phyloP scores from a whole-genome alignment of 2,888 invertebrate species.

The Pteria penguin region DNA sequence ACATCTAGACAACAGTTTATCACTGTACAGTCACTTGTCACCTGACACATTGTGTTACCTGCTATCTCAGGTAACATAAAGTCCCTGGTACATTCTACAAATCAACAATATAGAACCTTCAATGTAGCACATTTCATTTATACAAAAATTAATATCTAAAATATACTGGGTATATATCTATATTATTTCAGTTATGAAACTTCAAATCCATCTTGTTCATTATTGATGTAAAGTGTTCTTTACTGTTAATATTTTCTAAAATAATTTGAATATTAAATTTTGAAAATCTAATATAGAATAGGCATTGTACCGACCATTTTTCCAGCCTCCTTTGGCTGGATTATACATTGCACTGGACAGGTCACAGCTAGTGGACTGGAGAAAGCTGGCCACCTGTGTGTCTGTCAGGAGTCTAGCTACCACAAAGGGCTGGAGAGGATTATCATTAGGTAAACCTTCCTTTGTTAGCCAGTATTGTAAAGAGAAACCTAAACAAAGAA shows the following conservation, averaged over 20 bases:
- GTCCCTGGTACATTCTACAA: conserved; percentile 3
- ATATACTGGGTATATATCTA: conserved; percentile 5
- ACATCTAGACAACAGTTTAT: conserved; percentile 34
- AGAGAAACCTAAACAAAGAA: conserved; percentile 30
- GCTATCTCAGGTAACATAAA: neutral
- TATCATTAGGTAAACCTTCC: conserved; percentile 4
- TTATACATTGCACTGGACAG: neutral
- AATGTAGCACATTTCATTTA: neutral
- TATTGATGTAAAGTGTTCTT: too few species aligned
- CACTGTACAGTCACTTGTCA: conserved; percentile 17
- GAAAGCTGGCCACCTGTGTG: neutral
- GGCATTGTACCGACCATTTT: too few species aligned
- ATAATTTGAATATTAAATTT: too few species aligned
- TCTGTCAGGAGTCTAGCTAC: conserved; percentile 15
- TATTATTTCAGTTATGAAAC: too few species aligned
- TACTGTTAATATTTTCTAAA: too few species aligned
- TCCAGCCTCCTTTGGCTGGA: conserved; percentile 6
- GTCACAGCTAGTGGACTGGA: conserved; percentile 8
- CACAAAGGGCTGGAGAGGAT: neutral
- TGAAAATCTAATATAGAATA: too few species aligned
- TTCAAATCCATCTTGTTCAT: too few species aligned
- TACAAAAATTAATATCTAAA: neutral
- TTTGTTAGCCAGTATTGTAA: conserved; percentile 11
- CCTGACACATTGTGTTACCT: conserved; percentile 6
- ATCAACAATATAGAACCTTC: neutral